These are phyloP conservation scores for Paradoxurus hermaphroditus DNA, from an alignment of 2,113 vertebrate species.

Conservation along the genomic window DNA sequence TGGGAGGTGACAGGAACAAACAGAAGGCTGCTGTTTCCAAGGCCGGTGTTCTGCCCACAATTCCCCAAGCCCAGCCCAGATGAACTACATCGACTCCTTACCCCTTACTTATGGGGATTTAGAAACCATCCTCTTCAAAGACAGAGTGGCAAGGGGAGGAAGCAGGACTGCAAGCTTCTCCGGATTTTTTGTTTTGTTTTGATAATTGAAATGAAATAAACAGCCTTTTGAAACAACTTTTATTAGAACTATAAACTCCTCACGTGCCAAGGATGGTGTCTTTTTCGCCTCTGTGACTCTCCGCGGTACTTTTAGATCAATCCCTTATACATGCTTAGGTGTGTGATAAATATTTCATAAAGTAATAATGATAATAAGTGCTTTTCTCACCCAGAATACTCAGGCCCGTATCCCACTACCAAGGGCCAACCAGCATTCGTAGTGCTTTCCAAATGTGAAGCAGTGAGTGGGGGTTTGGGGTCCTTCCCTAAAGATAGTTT, in stretches of 20 bases:
- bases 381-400: background rate
- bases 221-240: background rate
- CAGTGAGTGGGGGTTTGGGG: background rate
- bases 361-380: background rate
- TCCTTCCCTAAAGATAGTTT: background rate
- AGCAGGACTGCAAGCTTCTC: background rate
- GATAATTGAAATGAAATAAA: background rate
- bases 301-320: background rate
- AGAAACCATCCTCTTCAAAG: background rate
- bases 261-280: background rate
- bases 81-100: background rate
- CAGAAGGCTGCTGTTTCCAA: background rate
- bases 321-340: background rate
- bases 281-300: background rate
- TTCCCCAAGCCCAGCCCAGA: fast-evolving
- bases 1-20: background rate
- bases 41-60: background rate
- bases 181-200: background rate
- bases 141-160: background rate
- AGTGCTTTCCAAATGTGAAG: background rate
- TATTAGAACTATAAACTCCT: background rate
- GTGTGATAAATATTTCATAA: background rate
- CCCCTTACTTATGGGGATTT: background rate
- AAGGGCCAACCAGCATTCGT: background rate
- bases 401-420: background rate